phyloP scores from a whole-genome alignment of 2,888 invertebrate species.

The Plusia festucae region DNA sequence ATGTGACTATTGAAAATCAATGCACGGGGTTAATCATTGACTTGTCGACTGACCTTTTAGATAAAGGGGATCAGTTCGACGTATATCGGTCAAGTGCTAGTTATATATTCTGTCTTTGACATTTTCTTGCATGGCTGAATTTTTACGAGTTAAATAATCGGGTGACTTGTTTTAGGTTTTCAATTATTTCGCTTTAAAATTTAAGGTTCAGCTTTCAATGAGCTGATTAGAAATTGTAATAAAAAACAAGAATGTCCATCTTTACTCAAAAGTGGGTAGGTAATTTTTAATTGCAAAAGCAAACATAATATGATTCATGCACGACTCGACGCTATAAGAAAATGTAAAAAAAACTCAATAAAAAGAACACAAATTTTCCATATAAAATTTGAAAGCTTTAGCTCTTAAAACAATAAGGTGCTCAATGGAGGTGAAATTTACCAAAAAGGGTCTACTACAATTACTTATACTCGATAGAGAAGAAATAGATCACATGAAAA shows the following conservation, averaged over 20 bases:
- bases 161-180: background rate
- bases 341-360: no score
- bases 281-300: no score
- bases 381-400: no score
- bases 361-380: no score
- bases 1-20: constrained; percentile 57
- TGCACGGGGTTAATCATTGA: constrained; percentile 54
- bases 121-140: background rate
- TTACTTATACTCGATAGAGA: background rate
- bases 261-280: no score
- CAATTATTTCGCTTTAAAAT: background rate
- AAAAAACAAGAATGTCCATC: no score
- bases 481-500: background rate
- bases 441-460: background rate
- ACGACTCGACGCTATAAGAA: no score
- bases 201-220: background rate
- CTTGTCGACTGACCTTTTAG: constrained; percentile 39
- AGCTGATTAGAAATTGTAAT: no score
- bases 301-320: no score
- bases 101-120: background rate
- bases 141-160: background rate
- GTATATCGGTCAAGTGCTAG: constrained; percentile 12
- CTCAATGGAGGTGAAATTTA: background rate
- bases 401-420: no score
- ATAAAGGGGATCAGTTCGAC: constrained; percentile 20